Evolutionary conservation across 2,888 invertebrate genomes (phyloP), one percentile per base, ranked within the genome.

Genomic region (Caradrina clavipalpis): DNA sequence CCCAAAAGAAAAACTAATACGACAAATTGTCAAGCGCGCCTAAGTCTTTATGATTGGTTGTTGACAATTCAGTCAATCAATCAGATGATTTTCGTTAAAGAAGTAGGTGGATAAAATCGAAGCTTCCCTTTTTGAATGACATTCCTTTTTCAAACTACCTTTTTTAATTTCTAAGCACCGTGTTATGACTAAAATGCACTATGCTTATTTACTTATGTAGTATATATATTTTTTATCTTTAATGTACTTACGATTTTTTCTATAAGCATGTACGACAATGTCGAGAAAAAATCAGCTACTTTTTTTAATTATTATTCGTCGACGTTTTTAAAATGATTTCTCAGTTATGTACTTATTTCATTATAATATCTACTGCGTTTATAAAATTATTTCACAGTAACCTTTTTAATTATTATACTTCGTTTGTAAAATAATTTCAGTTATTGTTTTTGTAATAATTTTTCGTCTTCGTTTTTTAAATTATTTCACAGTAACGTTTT

Each of bases 141-240:
- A 64, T 70, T 80, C 66, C 69, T 76, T 67, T 31, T 66, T 66
- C 13, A 63, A 50, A 35, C 53, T 56, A 35, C 39, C 54, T 59
- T 31, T 47, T 21, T 55, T 66, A 60, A 63, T 49, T 63, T 72
- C 45, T 72, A 72, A 72, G 57, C 69, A 62, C 42, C 58, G 54
- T 76, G 66, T 67, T 79, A 63, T 73, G 58, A 56, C 42, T 61
- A 55, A 51, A 65, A 54, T 81, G 66, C 63, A 65, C 26, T 60
- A 55, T 26, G 66, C 78, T 73, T 69, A 62, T 73, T 77, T 81
- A 60, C 42, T 35, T 35, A 35, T 35, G 39, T 39, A 39, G 39
- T 39, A 39, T 65, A 69, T 78, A 63, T 61, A 8, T 35, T 73
- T 73, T 77, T 64, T 77, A 64, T 61, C 35, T 17, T 39, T 68